Percentiles rank a stretch among this genome's conserved stretches.
Evolutionary conservation across 2,113 vertebrate species (phyloP).

Genomic region (Cranoglanis bouderius): DNA sequence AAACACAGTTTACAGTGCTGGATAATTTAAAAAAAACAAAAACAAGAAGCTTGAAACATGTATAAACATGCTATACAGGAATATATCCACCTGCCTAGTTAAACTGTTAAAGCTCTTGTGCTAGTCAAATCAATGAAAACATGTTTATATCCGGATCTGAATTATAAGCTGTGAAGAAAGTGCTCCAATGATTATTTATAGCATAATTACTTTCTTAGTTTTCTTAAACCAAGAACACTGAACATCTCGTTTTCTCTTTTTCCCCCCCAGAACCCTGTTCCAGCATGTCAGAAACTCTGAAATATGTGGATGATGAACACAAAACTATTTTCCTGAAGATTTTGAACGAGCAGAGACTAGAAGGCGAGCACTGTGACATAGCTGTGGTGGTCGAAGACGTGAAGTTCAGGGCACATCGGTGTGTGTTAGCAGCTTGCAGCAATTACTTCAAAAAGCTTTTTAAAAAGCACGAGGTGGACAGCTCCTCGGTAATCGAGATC

Average conservation of each 20-base stretch:
- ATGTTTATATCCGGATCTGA: not conserved
- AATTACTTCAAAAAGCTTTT: constrained; percentile 99
- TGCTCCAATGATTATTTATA: not conserved
- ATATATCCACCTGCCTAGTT: no score
- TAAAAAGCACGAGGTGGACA: constrained; percentile 95
- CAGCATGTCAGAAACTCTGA: constrained; percentile 96
- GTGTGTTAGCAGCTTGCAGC: constrained; percentile 95
- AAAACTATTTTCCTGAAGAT: constrained; percentile 96
- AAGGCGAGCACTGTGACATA: constrained; percentile 97
- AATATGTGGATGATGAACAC: constrained; percentile 96
- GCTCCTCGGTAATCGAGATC: constrained; percentile 95
- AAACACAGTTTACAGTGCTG: not conserved
- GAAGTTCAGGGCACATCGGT: constrained; percentile 93
- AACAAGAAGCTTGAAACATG: not conserved
- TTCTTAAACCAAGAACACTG: not conserved
- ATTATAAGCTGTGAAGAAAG: not conserved
- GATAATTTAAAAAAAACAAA: not conserved
- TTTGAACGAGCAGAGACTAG: constrained; percentile 91
- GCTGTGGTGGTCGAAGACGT: constrained; percentile 97
- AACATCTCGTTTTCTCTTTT: not conserved
- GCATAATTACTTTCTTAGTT: not conserved
- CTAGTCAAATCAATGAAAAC: not conserved
- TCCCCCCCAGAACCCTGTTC: constrained; percentile 78
- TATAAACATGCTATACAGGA: not conserved
- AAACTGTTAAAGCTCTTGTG: not conserved